Conservation (phyloP, 2,888 invertebrate genomes). For the Endomychus coccineus region DNA sequence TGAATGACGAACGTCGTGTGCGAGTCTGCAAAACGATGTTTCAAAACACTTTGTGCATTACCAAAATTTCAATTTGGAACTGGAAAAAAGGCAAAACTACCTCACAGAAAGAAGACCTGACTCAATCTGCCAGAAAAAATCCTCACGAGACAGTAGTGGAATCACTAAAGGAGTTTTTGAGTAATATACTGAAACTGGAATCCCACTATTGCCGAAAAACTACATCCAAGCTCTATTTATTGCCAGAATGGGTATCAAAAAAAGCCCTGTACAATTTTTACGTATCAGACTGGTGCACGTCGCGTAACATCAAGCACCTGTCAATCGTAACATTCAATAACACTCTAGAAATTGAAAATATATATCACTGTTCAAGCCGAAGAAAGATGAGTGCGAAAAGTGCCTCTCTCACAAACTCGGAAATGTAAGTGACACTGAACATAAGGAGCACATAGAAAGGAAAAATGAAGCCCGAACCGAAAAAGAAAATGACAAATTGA, state of each 20-base stretch:
- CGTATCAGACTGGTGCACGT: slow-evolving; percentile 15
- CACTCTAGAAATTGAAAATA: not conserved
- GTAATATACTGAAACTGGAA: slow-evolving; percentile 22
- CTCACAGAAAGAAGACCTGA: not conserved
- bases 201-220: slow-evolving; percentile 24
- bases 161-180: slow-evolving; percentile 15
- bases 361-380: slow-evolving; percentile 2
- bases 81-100: slow-evolving; percentile 1
- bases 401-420: slow-evolving; percentile 10
- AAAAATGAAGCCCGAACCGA: slow-evolving; percentile 16
- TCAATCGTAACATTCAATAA: slow-evolving; percentile 11
- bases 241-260: slow-evolving; percentile 18
- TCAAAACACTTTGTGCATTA: slow-evolving; percentile 21
- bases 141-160: slow-evolving; percentile 6
- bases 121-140: not conserved
- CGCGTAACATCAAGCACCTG: slow-evolving; percentile 10
- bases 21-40: slow-evolving; percentile 22
- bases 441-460: slow-evolving; percentile 9
- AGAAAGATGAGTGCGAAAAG: slow-evolving; percentile 7
- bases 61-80: slow-evolving; percentile 5
- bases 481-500: slow-evolving; percentile 11
- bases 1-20: slow-evolving; percentile 6
- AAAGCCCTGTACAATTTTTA: slow-evolving; percentile 19
- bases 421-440: slow-evolving; percentile 13
- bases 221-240: slow-evolving; percentile 22